Evolutionary conservation across 2,797 vertebrate genomes (phyloP), one percentile per base, ranked within the genome.

Genomic region (Microchirus variegatus): DNA sequence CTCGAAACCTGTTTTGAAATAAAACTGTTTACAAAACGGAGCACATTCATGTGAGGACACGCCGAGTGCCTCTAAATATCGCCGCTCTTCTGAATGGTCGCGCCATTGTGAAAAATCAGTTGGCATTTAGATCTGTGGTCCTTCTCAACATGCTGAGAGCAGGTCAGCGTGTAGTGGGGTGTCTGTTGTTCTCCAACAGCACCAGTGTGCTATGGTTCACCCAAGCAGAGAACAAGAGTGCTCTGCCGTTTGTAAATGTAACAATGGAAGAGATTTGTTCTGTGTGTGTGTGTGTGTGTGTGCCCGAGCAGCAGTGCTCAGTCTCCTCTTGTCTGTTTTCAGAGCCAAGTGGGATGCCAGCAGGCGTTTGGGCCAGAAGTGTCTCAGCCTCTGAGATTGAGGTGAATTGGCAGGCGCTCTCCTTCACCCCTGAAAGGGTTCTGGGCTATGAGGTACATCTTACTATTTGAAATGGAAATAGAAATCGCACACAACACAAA

Each of bases 401-500:
- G 90, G 96, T 98, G 77, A 95, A 92, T 82, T 98, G 97, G 97
- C 86, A 88, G 13, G 83, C 93, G 57, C 90, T 96, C 67, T 92
- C 94, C 43, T 94, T 93, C 93, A 93, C 92, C 65, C 94, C 94
- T 75, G 96, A 97, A 67, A 95, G 93, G 84, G 92, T 98, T 83
- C 93, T 97, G 70, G 97, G 97, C 87, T 98, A 97, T 12, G 96
- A 99, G 96, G 97, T 98, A 90, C 90, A 75, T 87, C 83, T 77
- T 66, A 76, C 72, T 75, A 73, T 82, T 89, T 86, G 88, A 87
- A 90, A 89, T 89, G 85, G 83, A 91, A 91, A 90, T 81, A 73
- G 67, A 81, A 88, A 84, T 82, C 70, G 75, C 80, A 76, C 65
- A 59, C 61, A 73, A 53, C 59, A 67, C 72, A 56, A 3, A 81